These are phyloP conservation scores for Thera obeliscata DNA, from an alignment of 2,888 invertebrate genomes.

Conservation along the genomic window DNA sequence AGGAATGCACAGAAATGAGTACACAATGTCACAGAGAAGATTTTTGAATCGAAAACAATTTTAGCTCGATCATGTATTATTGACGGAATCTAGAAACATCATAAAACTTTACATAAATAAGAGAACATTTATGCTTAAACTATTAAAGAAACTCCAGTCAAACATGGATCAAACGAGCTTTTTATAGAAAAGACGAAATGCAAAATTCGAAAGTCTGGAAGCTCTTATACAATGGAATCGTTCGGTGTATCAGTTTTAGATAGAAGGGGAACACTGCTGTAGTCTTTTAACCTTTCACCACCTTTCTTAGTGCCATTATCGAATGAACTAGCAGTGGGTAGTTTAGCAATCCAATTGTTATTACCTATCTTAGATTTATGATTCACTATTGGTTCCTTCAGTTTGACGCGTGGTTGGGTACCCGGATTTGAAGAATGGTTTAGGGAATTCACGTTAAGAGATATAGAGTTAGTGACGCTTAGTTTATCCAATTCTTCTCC, in stretches of 20 bases:
- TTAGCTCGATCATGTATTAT: neutral
- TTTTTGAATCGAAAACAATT: neutral
- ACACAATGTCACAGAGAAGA: conserved; percentile 11
- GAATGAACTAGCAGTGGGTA: conserved; percentile 76
- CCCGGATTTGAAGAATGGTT: conserved; percentile 65
- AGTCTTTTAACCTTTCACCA: conserved; percentile 73
- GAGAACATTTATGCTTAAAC: conserved; percentile 12
- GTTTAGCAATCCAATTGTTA: conserved; percentile 79
- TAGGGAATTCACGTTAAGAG: conserved; percentile 70
- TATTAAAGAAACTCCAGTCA: conserved; percentile 32
- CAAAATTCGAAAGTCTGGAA: conserved; percentile 37
- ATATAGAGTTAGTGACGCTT: conserved; percentile 70
- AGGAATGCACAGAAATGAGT: conserved; percentile 32
- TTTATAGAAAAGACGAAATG: conserved; percentile 37
- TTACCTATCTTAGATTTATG: conserved; percentile 76
- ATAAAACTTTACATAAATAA: neutral
- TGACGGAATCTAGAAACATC: conserved; percentile 10
- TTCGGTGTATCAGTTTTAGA: conserved; percentile 74
- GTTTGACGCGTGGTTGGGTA: conserved; percentile 70
- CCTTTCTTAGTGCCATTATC: conserved; percentile 72
- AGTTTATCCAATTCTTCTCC: conserved; percentile 63
- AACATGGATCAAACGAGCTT: conserved; percentile 21
- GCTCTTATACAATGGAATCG: conserved; percentile 73
- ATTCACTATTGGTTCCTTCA: conserved; percentile 68
- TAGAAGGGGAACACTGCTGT: conserved; percentile 77